Evolutionary conservation across 2,113 vertebrate genomes (phyloP).

Genomic region (Baryphthengus martii): DNA sequence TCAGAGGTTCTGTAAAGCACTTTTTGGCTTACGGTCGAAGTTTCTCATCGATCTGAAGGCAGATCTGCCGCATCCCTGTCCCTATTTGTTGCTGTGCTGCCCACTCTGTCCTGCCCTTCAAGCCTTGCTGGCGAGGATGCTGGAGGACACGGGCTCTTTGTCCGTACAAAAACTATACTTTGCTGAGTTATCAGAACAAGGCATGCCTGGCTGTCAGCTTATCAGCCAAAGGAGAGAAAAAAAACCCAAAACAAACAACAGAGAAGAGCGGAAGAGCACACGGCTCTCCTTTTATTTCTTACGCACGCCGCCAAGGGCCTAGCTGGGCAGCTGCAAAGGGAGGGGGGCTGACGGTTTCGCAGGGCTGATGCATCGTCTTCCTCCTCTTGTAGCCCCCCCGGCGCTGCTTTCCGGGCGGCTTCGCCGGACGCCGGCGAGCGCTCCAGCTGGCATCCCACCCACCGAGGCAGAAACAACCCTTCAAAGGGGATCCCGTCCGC

Average conservation of each 20-base stretch:
- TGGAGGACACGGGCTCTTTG: background rate
- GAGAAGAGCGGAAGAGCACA: background rate
- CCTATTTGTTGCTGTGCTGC: background rate
- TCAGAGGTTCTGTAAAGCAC: background rate
- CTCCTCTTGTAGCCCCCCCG: background rate
- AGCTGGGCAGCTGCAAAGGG: background rate
- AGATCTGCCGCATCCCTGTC: background rate
- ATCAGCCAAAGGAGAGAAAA: background rate
- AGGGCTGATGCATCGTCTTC: background rate
- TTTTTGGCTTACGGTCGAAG: background rate
- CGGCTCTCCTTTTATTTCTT: background rate
- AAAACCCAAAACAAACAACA: too few species aligned
- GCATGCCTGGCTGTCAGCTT: background rate
- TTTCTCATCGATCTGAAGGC: background rate
- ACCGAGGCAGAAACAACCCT: slow-evolving; percentile 9
- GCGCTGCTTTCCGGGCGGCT: background rate
- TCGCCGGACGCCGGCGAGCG: background rate
- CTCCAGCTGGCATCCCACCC: slow-evolving; percentile 41
- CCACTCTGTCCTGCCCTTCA: background rate
- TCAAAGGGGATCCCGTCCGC: slow-evolving; percentile 15
- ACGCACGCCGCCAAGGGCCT: rapidly evolving
- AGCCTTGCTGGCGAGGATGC: background rate
- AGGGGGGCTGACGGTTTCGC: background rate
- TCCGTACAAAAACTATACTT: background rate
- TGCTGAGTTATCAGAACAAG: slow-evolving; percentile 21